A percentile compares a stretch with the other conserved stretches of the same genome.
Evolutionary conservation across 2,113 vertebrate species (phyloP).

Genomic region (Delphinus delphis): DNA sequence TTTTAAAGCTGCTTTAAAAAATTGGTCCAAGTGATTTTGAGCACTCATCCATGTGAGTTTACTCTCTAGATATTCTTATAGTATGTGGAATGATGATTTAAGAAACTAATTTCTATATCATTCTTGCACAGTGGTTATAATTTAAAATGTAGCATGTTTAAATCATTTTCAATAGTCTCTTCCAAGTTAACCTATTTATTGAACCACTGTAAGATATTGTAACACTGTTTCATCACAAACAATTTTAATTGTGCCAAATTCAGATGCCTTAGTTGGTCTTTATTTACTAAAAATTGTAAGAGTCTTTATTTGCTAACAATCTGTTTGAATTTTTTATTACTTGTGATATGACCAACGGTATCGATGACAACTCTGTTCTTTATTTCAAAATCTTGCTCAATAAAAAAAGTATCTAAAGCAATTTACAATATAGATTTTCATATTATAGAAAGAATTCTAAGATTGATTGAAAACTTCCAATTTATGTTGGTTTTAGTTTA

Average conservation of each 20-base stretch:
- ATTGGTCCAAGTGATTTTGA: conserved; percentile 22
- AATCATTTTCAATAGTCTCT: conserved; percentile 31
- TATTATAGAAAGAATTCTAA: conserved; percentile 25
- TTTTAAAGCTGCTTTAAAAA: conserved; percentile 68
- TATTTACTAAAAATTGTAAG: conserved; percentile 33
- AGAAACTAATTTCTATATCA: conserved; percentile 23
- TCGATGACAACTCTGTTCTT: background rate
- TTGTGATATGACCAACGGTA: background rate
- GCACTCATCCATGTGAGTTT: conserved; percentile 1
- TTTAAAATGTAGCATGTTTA: background rate
- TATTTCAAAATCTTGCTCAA: background rate
- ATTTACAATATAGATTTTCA: background rate
- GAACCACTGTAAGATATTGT: background rate
- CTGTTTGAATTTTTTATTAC: conserved; percentile 22
- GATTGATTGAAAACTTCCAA: background rate
- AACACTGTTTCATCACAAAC: background rate
- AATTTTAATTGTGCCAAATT: conserved; percentile 24
- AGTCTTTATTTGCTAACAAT: conserved; percentile 25
- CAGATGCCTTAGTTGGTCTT: background rate
- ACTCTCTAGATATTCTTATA: background rate
- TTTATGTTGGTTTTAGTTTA: conserved; percentile 48
- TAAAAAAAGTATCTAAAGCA: conserved; percentile 5
- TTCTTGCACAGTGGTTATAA: background rate
- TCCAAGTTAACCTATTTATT: conserved; percentile 29
- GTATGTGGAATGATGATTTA: background rate